These are phyloP conservation scores for Gastracanthus pulcherrimus DNA, from an alignment of 2,888 invertebrate species.

Conservation along the genomic window DNA sequence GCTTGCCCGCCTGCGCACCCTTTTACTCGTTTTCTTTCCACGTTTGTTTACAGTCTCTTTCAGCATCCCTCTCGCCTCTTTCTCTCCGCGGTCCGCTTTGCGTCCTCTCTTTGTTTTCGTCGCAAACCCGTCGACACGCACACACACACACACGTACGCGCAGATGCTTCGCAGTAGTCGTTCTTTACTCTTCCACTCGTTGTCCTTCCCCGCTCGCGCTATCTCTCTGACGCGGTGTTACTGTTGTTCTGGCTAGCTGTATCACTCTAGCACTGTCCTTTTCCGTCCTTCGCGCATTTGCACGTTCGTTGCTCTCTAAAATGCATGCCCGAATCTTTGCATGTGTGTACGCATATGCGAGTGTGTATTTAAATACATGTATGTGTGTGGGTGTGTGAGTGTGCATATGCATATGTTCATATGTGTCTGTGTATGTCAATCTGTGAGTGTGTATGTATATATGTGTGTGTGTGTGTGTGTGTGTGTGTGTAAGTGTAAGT, in stretches of 20 bases:
- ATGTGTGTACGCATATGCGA: background rate
- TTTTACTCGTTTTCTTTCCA: background rate
- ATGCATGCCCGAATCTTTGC: no score
- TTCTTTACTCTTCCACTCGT: background rate
- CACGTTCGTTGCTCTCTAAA: background rate
- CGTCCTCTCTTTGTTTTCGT: background rate
- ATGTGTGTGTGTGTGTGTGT: no score
- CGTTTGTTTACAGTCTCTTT: conserved; percentile 14
- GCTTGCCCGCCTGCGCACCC: background rate
- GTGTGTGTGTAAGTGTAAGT: no score
- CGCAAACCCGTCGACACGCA: background rate
- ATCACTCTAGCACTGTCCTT: background rate
- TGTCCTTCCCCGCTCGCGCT: background rate
- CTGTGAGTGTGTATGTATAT: no score
- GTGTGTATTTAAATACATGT: no score
- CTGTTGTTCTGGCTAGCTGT: background rate
- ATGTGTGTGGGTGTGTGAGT: no score
- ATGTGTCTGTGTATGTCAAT: no score
- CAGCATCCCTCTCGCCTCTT: background rate
- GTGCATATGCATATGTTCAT: no score
- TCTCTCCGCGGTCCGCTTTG: background rate
- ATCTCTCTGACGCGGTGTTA: conserved; percentile 2
- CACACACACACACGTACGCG: no score
- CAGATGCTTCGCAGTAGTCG: no score
- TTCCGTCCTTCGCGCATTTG: background rate